Evolutionary conservation across 2,888 invertebrate species (phyloP).

Genomic region (Aricia artaxerxes): DNA sequence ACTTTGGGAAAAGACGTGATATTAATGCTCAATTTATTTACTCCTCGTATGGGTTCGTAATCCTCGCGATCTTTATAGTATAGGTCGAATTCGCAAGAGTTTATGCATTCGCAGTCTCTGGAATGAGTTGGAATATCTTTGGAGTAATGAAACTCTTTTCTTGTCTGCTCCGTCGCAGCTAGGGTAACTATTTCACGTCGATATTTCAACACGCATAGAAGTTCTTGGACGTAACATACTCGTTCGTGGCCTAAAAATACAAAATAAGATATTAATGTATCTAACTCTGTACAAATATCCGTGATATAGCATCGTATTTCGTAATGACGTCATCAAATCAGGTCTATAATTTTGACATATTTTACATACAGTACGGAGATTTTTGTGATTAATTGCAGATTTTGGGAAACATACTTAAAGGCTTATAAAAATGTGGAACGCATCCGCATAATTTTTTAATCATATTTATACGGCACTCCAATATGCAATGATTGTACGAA

Average conservation of each 20-base stretch:
- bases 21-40: conserved; percentile 65
- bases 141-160: conserved; percentile 44
- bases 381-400: background rate
- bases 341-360: no score
- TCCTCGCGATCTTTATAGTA: conserved; percentile 60
- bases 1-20: conserved; percentile 85
- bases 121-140: conserved; percentile 54
- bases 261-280: background rate
- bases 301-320: background rate
- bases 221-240: conserved; percentile 60
- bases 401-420: conserved; percentile 72
- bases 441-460: conserved; percentile 84
- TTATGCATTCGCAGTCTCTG: conserved; percentile 63
- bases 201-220: conserved; percentile 59
- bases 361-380: no score
- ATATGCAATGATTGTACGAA: conserved; percentile 84
- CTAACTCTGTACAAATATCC: background rate
- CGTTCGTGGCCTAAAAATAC: conserved; percentile 56
- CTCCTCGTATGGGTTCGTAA: conserved; percentile 47
- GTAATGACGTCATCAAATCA: background rate
- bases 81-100: conserved; percentile 61
- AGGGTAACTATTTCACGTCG: conserved; percentile 60
- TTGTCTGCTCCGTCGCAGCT: conserved; percentile 51
- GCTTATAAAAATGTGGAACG: conserved; percentile 87
- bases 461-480: conserved; percentile 84